A percentile compares a stretch with the other conserved stretches of the same genome.
Conservation (phyloP, 2,888 invertebrate genomes). For the Zeuzera pyrina region DNA sequence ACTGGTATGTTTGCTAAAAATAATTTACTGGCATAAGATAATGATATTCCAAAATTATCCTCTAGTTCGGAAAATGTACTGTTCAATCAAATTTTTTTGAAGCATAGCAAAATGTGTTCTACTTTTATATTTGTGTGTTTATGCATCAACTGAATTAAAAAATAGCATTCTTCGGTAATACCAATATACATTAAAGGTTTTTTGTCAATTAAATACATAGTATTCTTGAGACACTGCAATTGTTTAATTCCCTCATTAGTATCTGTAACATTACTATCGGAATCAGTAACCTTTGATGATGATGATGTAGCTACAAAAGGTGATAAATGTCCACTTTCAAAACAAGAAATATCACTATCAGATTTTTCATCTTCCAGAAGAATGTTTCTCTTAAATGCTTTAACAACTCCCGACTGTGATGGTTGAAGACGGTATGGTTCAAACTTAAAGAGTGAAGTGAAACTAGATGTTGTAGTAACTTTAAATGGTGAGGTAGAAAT, state of each 20-base stretch:
- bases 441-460: conserved; percentile 3
- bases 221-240: no score
- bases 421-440: conserved; percentile 3
- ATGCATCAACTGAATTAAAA: conserved; percentile 10
- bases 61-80: conserved; percentile 16
- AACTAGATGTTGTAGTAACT: conserved; percentile 2
- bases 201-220: conserved; percentile 10
- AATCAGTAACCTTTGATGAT: no score
- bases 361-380: no score
- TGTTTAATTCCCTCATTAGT: no score
- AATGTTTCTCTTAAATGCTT: no score
- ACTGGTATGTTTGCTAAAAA: conserved; percentile 13
- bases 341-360: no score
- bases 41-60: conserved; percentile 17
- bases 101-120: conserved; percentile 12
- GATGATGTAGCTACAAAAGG: no score
- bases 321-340: no score
- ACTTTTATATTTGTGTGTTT: conserved; percentile 12
- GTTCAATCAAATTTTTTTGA: conserved; percentile 18
- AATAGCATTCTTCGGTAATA: conserved; percentile 7
- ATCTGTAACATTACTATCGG: conserved; percentile 3
- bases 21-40: no score
- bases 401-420: conserved; percentile 3
- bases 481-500: conserved; percentile 4
- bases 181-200: conserved; percentile 14